Conservation (phyloP, 2,113 vertebrate species). For the Stigmatopora argus region DNA sequence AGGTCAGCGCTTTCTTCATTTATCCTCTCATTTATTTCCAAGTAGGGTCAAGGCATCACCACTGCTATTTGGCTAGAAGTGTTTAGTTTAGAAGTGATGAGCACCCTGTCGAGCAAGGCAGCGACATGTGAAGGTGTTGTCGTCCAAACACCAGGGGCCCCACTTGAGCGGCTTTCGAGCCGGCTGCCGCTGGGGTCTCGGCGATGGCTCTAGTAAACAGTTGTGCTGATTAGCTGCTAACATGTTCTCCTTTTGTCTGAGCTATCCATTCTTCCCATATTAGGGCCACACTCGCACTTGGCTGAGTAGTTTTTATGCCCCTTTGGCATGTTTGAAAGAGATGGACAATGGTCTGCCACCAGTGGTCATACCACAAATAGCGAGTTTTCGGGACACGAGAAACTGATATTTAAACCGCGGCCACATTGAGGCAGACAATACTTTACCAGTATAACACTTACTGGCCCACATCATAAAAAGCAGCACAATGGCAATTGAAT, state of each 20-base stretch:
- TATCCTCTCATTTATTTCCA: constrained; percentile 40
- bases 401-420: too few relatives aligned
- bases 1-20: constrained; percentile 47
- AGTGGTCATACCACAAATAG: too few relatives aligned
- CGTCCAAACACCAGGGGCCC: not conserved
- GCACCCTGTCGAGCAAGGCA: constrained; percentile 20
- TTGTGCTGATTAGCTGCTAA: constrained; percentile 24
- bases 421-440: too few relatives aligned
- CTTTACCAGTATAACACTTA: too few relatives aligned
- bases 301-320: constrained; percentile 7
- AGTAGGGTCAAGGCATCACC: constrained; percentile 22
- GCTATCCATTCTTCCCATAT: constrained; percentile 23
- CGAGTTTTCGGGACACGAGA: too few relatives aligned
- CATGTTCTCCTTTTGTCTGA: constrained; percentile 26
- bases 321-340: too few relatives aligned
- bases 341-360: too few relatives aligned
- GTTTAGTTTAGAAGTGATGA: constrained; percentile 27
- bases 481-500: too few relatives aligned
- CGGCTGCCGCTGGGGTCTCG: constrained; percentile 9
- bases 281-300: constrained; percentile 26
- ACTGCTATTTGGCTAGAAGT: constrained; percentile 4
- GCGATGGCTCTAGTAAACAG: constrained; percentile 50
- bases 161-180: not conserved
- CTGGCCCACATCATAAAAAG: too few relatives aligned
- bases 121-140: constrained; percentile 26